Conservation (phyloP, 2,888 invertebrate species). For the Miltochrista miniata region DNA sequence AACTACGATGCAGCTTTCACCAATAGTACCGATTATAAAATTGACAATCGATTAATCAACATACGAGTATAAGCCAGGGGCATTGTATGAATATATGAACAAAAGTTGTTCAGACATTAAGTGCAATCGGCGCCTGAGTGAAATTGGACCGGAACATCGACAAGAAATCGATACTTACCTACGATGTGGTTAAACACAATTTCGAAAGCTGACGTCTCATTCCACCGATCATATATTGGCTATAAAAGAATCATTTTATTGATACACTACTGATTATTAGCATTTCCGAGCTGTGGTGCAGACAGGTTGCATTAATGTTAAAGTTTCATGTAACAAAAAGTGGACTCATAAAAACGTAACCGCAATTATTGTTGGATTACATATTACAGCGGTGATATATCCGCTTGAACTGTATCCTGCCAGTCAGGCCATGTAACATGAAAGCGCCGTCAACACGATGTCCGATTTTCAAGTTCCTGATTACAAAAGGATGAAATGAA, state of each 20-base stretch:
- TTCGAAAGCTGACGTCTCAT: conserved; percentile 54
- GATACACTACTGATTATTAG: conserved; percentile 23
- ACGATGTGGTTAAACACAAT: conserved; percentile 54
- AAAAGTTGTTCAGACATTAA: conserved; percentile 50
- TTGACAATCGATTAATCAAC: conserved; percentile 58
- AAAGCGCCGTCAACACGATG: background rate
- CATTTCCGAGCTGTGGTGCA: conserved; percentile 29
- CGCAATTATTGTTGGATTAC: background rate
- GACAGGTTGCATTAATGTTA: conserved; percentile 28
- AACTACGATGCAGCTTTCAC: conserved; percentile 61
- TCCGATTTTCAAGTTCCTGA: too few relatives aligned
- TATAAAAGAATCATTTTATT: conserved; percentile 44
- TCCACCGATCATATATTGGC: conserved; percentile 38
- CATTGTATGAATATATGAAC: conserved; percentile 29
- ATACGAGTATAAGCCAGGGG: background rate
- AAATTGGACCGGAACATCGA: conserved; percentile 71
- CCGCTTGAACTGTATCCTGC: background rate
- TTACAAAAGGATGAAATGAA: too few relatives aligned
- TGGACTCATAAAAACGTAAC: conserved; percentile 4
- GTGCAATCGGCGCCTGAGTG: conserved; percentile 53
- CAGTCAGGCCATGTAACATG: background rate
- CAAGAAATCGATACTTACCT: conserved; percentile 62
- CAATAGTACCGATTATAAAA: conserved; percentile 52
- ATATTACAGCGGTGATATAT: background rate
- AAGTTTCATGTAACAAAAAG: conserved; percentile 13